These are phyloP conservation scores for Thunnus maccoyii DNA, from an alignment of 2,113 vertebrate species.

Conservation along the genomic window DNA sequence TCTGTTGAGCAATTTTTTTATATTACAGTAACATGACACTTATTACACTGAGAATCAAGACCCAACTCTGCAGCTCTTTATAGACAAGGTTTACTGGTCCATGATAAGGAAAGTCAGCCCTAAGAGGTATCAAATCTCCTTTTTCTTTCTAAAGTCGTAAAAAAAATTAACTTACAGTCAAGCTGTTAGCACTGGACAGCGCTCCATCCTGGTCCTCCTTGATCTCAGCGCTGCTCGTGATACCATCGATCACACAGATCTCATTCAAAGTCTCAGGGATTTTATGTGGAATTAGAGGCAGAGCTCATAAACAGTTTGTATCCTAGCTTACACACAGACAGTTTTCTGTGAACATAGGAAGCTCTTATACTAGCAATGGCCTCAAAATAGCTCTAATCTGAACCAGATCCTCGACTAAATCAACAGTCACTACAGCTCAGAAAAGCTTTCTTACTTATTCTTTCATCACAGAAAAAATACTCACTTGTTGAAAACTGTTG, in stretches of 20 bases:
- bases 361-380: not conserved
- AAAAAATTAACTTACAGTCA: not conserved
- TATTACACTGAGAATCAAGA: not conserved
- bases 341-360: not conserved
- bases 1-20: constrained; percentile 21
- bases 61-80: not conserved
- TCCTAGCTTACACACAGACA: not conserved
- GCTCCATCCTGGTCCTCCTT: not conserved
- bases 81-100: not conserved
- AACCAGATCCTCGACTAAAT: not conserved
- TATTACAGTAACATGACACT: constrained; percentile 5
- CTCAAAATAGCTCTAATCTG: not conserved
- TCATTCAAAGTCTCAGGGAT: constrained; percentile 8
- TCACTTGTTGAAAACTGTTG: no score
- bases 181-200: not conserved
- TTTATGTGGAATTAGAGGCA: not conserved
- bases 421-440: no score
- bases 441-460: no score
- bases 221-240: not conserved
- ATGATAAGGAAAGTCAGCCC: not conserved
- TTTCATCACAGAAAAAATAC: no score
- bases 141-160: not conserved
- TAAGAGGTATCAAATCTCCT: not conserved
- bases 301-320: not conserved
- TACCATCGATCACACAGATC: constrained; percentile 9